A percentile compares a stretch with the other conserved stretches of the same genome.
Evolutionary conservation across 2,888 invertebrate genomes (phyloP).

Genomic region (Molorchus minor): DNA sequence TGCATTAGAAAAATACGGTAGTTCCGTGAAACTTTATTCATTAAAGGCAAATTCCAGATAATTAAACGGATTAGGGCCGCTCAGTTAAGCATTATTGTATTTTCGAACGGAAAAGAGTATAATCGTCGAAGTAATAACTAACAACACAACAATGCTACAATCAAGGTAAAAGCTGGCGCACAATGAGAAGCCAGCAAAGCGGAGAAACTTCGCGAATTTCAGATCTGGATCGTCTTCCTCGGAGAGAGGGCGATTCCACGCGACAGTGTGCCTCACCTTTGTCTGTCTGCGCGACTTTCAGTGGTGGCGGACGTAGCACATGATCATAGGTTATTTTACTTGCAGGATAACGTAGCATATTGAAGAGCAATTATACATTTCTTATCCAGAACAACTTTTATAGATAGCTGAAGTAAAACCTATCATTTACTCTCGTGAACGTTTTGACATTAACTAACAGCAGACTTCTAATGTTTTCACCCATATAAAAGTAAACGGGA

Average conservation of each 20-base stretch:
- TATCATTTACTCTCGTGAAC: too few species aligned
- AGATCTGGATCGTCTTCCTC: constrained; percentile 31
- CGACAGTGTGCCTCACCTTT: constrained; percentile 3
- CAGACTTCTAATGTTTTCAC: too few species aligned
- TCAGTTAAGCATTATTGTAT: constrained; percentile 48
- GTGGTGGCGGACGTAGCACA: too few species aligned
- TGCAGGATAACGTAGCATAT: constrained; percentile 55
- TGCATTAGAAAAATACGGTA: constrained; percentile 48
- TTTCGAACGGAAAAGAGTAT: constrained; percentile 38
- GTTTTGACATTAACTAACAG: too few species aligned
- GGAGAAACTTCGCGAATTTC: constrained; percentile 25
- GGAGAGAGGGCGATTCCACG: constrained; percentile 25
- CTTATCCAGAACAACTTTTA: too few species aligned
- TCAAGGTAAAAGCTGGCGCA: constrained; percentile 46
- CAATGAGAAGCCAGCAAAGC: constrained; percentile 24
- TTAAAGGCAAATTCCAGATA: constrained; percentile 53
- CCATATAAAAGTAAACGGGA: too few species aligned
- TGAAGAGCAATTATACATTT: too few species aligned
- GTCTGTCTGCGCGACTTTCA: neutral
- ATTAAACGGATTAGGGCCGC: constrained; percentile 45
- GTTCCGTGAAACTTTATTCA: constrained; percentile 52
- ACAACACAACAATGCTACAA: constrained; percentile 56
- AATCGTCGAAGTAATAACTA: constrained; percentile 50
- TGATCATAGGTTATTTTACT: too few species aligned
- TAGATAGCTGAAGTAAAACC: too few species aligned